A percentile compares a stretch with the other conserved stretches of the same genome.
Conservation (phyloP, 2,888 invertebrate species). For the Phragmatobia fuliginosa region DNA sequence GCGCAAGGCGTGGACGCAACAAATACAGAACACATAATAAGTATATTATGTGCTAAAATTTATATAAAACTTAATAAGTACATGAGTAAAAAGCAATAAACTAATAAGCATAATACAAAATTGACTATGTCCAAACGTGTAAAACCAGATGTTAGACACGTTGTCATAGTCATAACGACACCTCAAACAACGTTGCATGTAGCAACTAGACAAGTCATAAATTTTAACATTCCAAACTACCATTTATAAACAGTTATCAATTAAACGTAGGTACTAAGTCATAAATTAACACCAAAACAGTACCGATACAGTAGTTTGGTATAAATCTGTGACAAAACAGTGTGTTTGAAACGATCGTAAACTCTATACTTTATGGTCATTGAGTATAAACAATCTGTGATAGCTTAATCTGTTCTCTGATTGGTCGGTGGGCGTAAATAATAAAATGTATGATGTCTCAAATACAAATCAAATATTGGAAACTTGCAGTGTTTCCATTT, state of each 20-base stretch:
- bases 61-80: too few relatives aligned
- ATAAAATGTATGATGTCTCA: slow-evolving; percentile 35
- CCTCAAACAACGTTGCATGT: neutral
- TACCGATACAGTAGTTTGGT: slow-evolving; percentile 46
- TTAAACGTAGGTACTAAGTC: slow-evolving; percentile 40
- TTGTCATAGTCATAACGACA: neutral
- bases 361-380: slow-evolving; percentile 25
- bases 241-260: slow-evolving; percentile 43
- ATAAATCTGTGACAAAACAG: slow-evolving; percentile 47
- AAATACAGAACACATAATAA: too few relatives aligned
- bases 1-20: too few relatives aligned
- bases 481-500: slow-evolving; percentile 32
- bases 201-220: slow-evolving; percentile 15
- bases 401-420: slow-evolving; percentile 47
- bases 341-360: slow-evolving; percentile 35
- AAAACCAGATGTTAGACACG: neutral
- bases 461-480: slow-evolving; percentile 50
- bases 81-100: too few relatives aligned
- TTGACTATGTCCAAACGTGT: neutral
- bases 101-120: too few relatives aligned
- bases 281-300: slow-evolving; percentile 42
- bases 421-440: slow-evolving; percentile 49
- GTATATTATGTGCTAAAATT: too few relatives aligned
- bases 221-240: slow-evolving; percentile 17
- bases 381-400: slow-evolving; percentile 39